phyloP scores from a whole-genome alignment of 2,797 vertebrate species.

The Thalassophryne amazonica region DNA sequence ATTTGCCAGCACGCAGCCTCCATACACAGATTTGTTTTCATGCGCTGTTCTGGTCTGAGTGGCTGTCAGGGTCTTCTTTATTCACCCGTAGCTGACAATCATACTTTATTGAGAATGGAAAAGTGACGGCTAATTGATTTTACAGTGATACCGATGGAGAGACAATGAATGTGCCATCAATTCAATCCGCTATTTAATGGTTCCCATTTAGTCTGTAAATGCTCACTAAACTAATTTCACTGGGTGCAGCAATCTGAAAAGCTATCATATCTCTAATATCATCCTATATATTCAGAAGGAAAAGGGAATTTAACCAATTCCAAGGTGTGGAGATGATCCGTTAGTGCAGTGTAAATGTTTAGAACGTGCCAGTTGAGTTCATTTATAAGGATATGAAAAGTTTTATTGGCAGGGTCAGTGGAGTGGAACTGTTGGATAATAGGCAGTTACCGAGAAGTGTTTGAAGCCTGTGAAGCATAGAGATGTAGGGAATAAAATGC shows the following conservation, averaged over 20 bases:
- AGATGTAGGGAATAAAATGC: conserved; percentile 98
- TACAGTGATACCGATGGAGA: conserved; percentile 99
- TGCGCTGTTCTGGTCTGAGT: conserved; percentile 73
- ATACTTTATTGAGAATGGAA: conserved; percentile 98
- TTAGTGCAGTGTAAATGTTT: conserved; percentile 99
- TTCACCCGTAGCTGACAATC: conserved; percentile 92
- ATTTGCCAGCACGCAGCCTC: conserved; percentile 59
- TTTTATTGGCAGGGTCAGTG: conserved; percentile 99
- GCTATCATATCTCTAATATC: conserved; percentile 99
- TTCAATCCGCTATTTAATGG: conserved; percentile 99
- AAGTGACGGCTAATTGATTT: conserved; percentile 99
- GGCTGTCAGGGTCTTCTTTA: conserved; percentile 91
- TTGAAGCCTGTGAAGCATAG: conserved; percentile 95
- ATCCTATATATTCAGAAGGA: conserved; percentile 99
- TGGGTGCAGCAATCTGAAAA: conserved; percentile 99
- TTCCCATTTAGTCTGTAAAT: conserved; percentile 99
- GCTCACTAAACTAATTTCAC: conserved; percentile 99
- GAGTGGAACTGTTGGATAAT: conserved; percentile 99
- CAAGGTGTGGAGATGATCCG: conserved; percentile 99
- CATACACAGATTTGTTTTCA: conserved; percentile 78
- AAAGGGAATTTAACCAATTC: conserved; percentile 99
- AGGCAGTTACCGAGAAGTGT: conserved; percentile 99
- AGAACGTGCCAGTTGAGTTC: conserved; percentile 99
- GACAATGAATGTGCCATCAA: conserved; percentile 99
- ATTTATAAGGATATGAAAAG: conserved; percentile 99